These are phyloP conservation scores for Andrena flavipes DNA, from an alignment of 2,888 invertebrate species.

Conservation along the genomic window DNA sequence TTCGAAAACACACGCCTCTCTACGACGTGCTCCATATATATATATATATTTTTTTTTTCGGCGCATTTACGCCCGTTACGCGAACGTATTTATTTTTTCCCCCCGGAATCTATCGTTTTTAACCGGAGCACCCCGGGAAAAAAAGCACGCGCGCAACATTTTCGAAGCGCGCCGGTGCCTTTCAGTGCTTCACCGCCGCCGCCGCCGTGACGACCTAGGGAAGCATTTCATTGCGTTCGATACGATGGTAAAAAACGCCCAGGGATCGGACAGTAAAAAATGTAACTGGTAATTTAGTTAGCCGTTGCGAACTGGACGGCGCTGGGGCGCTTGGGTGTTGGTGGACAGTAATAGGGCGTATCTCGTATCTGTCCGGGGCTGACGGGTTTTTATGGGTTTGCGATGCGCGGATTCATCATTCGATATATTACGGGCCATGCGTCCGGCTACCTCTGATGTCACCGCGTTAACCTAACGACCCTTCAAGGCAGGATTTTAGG, in stretches of 20 bases:
- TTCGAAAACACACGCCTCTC: conserved; percentile 36
- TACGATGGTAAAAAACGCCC: conserved; percentile 81
- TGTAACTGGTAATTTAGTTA: conserved; percentile 85
- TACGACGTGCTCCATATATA: conserved; percentile 16
- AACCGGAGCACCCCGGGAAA: conserved; percentile 54
- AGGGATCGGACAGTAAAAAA: conserved; percentile 83
- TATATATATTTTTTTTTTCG: conserved; percentile 56
- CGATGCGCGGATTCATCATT: conserved; percentile 84
- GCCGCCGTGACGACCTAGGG: conserved; percentile 70
- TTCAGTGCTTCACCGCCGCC: conserved; percentile 57
- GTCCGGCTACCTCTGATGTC: conserved; percentile 74
- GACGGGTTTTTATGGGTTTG: conserved; percentile 84
- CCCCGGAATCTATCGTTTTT: conserved; percentile 65
- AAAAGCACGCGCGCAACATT: conserved; percentile 65
- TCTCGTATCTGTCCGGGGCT: conserved; percentile 83
- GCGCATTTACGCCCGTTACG: conserved; percentile 69
- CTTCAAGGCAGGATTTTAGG: conserved; percentile 75
- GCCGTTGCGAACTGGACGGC: conserved; percentile 81
- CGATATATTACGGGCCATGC: conserved; percentile 79
- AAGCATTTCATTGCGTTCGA: conserved; percentile 83
- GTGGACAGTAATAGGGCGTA: conserved; percentile 84
- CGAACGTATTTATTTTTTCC: conserved; percentile 65
- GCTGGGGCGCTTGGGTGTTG: conserved; percentile 74
- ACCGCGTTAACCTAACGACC: conserved; percentile 78
- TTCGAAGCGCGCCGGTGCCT: conserved; percentile 64